These are phyloP conservation scores for Prenolepis imparis DNA, from an alignment of 2,888 invertebrate genomes.

Conservation along the genomic window DNA sequence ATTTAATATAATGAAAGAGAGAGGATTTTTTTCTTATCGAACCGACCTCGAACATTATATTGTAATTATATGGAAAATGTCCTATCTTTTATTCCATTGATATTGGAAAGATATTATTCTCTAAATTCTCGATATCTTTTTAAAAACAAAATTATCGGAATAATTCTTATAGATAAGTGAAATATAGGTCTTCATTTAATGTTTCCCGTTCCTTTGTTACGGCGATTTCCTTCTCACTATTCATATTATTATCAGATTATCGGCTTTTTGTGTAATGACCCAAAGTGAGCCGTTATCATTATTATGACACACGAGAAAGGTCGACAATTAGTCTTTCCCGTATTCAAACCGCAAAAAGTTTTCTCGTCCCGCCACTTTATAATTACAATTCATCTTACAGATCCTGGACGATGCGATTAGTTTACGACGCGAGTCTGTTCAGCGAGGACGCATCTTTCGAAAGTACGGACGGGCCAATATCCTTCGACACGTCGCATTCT, in stretches of 20 bases:
- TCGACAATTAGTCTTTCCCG: slow-evolving; percentile 62
- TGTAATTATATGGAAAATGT: not conserved
- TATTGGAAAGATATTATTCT: slow-evolving; percentile 10
- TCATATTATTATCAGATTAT: slow-evolving; percentile 60
- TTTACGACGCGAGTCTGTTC: slow-evolving; percentile 82
- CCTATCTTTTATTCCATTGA: not conserved
- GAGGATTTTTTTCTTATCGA: slow-evolving; percentile 4
- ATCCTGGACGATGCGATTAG: slow-evolving; percentile 83
- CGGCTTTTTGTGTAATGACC: slow-evolving; percentile 52
- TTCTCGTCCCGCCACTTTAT: not conserved
- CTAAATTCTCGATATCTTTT: not conserved
- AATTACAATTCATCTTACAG: slow-evolving; percentile 70
- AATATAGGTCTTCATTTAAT: not conserved
- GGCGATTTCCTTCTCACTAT: slow-evolving; percentile 43
- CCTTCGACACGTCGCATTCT: slow-evolving; percentile 83
- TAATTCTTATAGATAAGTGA: not conserved
- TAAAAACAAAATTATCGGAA: not conserved
- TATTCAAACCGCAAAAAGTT: not conserved
- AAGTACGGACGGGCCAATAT: slow-evolving; percentile 81
- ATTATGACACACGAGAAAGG: slow-evolving; percentile 47
- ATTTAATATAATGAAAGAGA: not conserved
- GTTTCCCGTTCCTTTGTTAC: not conserved
- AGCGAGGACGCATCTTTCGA: slow-evolving; percentile 83
- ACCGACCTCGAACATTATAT: slow-evolving; percentile 4
- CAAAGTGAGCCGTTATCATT: slow-evolving; percentile 56